Conservation (phyloP, 2,797 vertebrate genomes). For the Urophycis tenuis region DNA sequence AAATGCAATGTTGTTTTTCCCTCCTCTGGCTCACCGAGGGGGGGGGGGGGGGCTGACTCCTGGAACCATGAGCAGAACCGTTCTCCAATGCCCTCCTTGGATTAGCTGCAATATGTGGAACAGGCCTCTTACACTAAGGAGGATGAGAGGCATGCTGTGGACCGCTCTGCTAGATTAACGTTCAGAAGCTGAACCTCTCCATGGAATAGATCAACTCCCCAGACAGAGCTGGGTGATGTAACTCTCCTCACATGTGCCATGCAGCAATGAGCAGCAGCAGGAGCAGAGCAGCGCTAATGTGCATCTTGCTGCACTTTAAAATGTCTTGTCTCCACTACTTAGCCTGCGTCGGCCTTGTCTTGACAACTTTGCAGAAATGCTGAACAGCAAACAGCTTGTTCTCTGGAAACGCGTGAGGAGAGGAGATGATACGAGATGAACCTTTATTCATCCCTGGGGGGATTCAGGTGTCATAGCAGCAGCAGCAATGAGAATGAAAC, state of each 20-base stretch:
- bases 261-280: neutral
- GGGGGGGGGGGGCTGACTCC: conserved; percentile 14
- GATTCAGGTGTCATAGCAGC: neutral
- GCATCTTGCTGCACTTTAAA: neutral
- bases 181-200: neutral
- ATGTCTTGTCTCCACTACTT: no score
- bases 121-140: conserved; percentile 13
- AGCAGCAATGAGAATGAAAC: neutral
- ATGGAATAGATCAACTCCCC: neutral
- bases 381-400: neutral
- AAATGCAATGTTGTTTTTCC: conserved; percentile 46
- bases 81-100: conserved; percentile 30
- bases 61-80: conserved; percentile 18
- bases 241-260: neutral
- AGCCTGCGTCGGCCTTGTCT: no score
- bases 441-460: neutral
- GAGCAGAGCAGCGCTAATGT: neutral
- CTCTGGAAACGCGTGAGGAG: conserved; percentile 3
- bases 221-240: neutral
- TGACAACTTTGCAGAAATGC: neutral
- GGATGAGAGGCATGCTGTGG: neutral
- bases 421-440: conserved; percentile 22
- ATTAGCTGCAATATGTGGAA: neutral
- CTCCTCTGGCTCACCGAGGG: neutral
- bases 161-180: neutral